Evolutionary conservation across 2,888 invertebrate species (phyloP).

Genomic region (Parnassius glacialis): DNA sequence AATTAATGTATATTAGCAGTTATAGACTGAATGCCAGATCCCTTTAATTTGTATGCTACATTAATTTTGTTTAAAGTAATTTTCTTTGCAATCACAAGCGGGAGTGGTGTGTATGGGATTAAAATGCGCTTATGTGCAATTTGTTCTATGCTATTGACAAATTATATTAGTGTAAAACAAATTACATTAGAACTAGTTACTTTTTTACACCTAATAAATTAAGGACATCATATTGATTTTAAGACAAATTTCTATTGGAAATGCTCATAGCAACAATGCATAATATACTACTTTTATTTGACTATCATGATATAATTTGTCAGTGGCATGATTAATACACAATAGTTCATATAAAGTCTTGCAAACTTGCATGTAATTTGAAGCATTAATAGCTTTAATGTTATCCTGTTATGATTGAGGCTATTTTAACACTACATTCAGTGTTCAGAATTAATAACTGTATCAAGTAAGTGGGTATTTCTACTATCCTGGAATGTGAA

Average conservation of each 20-base stretch:
- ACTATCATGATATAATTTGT: slow-evolving; percentile 21
- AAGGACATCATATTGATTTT: slow-evolving; percentile 6
- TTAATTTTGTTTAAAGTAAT: no score
- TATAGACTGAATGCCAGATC: no score
- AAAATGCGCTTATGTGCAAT: slow-evolving; percentile 4
- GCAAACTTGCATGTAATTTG: slow-evolving; percentile 1
- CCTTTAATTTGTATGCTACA: no score
- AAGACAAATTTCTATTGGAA: slow-evolving; percentile 34
- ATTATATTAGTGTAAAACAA: slow-evolving; percentile 3
- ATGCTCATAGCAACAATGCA: slow-evolving; percentile 25
- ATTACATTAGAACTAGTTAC: neutral
- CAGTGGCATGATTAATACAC: slow-evolving; percentile 21
- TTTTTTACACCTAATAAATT: neutral
- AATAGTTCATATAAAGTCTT: slow-evolving; percentile 10
- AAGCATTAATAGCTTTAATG: slow-evolving; percentile 29
- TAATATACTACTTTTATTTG: slow-evolving; percentile 5
- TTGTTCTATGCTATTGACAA: slow-evolving; percentile 12
- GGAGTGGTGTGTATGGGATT: slow-evolving; percentile 20
- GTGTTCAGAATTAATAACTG: slow-evolving; percentile 7
- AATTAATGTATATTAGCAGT: no score
- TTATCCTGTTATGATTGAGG: slow-evolving; percentile 24
- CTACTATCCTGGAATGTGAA: neutral
- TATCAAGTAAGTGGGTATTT: neutral
- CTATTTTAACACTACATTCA: slow-evolving; percentile 31
- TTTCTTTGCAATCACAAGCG: neutral